Conservation (phyloP, 2,888 invertebrate genomes). For the Cosmia trapezina region DNA sequence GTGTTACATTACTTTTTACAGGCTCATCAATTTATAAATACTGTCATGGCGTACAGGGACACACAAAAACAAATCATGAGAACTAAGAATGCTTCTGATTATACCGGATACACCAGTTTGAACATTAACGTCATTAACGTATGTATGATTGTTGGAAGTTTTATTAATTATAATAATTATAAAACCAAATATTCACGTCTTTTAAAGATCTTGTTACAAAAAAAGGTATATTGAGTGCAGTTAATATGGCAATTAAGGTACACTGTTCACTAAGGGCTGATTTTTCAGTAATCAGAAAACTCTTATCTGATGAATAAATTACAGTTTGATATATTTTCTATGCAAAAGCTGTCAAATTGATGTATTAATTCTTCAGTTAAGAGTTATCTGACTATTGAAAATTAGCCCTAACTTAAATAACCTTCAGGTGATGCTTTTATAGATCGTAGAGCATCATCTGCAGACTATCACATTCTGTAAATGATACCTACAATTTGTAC, state of each 20-base stretch:
- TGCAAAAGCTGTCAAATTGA: too few species aligned
- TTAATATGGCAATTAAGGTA: background rate
- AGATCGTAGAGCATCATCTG: background rate
- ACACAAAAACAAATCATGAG: constrained; percentile 67
- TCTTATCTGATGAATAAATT: too few species aligned
- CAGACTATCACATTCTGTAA: background rate
- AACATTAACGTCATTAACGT: constrained; percentile 80
- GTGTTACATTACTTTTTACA: constrained; percentile 48
- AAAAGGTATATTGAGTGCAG: background rate
- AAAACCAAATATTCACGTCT: background rate
- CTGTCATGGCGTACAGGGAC: constrained; percentile 72
- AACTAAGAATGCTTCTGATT: constrained; percentile 62
- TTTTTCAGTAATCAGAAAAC: too few species aligned
- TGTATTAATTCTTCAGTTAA: too few species aligned
- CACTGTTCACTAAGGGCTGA: background rate
- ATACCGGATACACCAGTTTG: constrained; percentile 70
- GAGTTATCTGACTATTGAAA: too few species aligned
- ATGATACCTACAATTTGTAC: too few species aligned
- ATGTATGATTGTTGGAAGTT: constrained; percentile 35
- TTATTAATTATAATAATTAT: background rate
- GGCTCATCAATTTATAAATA: constrained; percentile 73
- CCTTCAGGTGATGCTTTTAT: background rate
- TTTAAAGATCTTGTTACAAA: background rate
- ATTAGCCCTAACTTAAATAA: background rate
- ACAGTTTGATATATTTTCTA: too few species aligned